Conservation (phyloP, 2,888 invertebrate genomes). For the Epirrhoe tristata region DNA sequence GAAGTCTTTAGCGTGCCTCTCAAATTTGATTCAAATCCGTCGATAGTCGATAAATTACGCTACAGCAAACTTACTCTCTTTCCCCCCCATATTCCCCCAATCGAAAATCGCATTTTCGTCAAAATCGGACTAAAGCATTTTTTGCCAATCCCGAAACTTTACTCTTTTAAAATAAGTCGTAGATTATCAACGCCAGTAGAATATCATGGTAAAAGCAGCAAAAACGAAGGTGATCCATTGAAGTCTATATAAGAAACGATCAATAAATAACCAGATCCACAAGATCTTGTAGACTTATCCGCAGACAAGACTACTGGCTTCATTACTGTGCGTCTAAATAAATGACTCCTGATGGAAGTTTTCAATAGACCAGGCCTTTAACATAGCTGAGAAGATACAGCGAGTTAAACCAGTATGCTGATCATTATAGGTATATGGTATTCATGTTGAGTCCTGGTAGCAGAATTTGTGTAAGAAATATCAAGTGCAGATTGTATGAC, state of each 20-base stretch:
- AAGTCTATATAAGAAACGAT: conserved; percentile 38
- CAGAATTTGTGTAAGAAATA: no score
- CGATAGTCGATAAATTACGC: no score
- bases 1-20: no score
- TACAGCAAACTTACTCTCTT: no score
- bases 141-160: no score
- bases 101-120: no score
- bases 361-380: conserved; percentile 69
- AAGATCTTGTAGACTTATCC: conserved; percentile 50
- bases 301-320: conserved; percentile 54
- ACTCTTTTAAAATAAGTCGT: no score
- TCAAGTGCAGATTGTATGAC: no score
- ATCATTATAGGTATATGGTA: background rate
- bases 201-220: conserved; percentile 21
- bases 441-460: no score
- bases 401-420: background rate
- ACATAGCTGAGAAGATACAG: conserved; percentile 22
- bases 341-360: conserved; percentile 68
- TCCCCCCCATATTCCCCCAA: no score
- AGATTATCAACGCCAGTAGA: conserved; percentile 12
- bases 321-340: conserved; percentile 67
- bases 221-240: conserved; percentile 24
- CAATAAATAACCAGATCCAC: conserved; percentile 53
- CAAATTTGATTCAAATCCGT: no score
- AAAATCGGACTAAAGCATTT: no score